A percentile compares a stretch with the other conserved stretches of the same genome.
Evolutionary conservation across 1,140 invertebrate genomes (phyloP).

Genomic region (Stegodyphus dumicola): DNA sequence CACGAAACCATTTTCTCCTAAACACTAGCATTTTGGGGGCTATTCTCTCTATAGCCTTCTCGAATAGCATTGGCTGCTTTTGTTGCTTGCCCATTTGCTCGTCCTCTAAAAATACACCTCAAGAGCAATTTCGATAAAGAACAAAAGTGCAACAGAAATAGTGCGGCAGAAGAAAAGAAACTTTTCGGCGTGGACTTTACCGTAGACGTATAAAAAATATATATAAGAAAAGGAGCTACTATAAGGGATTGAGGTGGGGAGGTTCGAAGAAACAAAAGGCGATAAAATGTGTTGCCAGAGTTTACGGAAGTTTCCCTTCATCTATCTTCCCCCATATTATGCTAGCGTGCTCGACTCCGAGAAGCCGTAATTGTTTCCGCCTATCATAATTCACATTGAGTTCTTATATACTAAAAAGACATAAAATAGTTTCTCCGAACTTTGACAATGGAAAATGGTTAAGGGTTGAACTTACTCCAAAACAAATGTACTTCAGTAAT

Average conservation of each 20-base stretch:
- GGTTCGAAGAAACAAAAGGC: conserved; percentile 38
- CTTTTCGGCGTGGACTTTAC: conserved; percentile 41
- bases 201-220: conserved; percentile 41
- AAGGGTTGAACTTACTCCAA: conserved; percentile 4
- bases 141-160: conserved; percentile 33
- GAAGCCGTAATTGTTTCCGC: conserved; percentile 55
- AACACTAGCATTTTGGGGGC: conserved; percentile 45
- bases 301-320: conserved; percentile 54
- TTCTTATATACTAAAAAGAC: conserved; percentile 20
- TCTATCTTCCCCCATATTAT: conserved; percentile 41
- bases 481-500: no score
- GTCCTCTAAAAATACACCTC: conserved; percentile 58
- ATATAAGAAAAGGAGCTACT: conserved; percentile 25
- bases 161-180: conserved; percentile 31
- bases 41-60: conserved; percentile 32
- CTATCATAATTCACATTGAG: conserved; percentile 59
- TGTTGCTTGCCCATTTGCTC: conserved; percentile 53
- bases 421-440: conserved; percentile 46
- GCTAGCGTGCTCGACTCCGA: neutral
- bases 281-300: conserved; percentile 57
- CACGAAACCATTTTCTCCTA: conserved; percentile 59
- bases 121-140: conserved; percentile 49
- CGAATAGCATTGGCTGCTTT: conserved; percentile 38
- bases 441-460: conserved; percentile 38
- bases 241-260: conserved; percentile 14